These are phyloP conservation scores for Mastomys coucha DNA, from an alignment of 2,113 vertebrate genomes.

Conservation along the genomic window DNA sequence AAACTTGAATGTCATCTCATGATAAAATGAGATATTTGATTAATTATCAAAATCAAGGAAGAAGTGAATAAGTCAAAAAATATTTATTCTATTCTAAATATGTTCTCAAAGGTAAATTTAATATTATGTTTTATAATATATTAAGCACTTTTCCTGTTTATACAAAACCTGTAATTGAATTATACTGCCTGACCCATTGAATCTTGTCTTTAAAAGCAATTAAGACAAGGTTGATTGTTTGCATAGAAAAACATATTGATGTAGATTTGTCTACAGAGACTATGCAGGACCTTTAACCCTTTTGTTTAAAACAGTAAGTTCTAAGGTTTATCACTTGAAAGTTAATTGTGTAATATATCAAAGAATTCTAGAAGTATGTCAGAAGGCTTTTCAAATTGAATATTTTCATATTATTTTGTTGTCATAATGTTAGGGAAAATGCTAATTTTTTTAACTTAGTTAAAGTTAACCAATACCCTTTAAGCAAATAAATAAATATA, in stretches of 20 bases:
- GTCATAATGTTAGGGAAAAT: not conserved
- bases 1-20: not conserved
- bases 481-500: not conserved
- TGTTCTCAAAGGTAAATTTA: not conserved
- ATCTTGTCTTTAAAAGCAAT: not conserved
- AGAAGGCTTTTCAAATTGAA: not conserved
- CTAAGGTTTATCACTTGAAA: constrained; percentile 24
- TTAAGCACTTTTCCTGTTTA: not conserved
- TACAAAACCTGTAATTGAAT: not conserved
- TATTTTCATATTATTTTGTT: constrained; percentile 25
- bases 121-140: not conserved
- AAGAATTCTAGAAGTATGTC: not conserved
- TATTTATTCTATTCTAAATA: not conserved
- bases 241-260: not conserved
- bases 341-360: not conserved
- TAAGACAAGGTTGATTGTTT: not conserved
- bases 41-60: constrained; percentile 9
- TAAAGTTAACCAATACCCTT: not conserved
- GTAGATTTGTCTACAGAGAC: not conserved
- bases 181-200: not conserved
- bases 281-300: not conserved
- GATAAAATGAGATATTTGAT: not conserved
- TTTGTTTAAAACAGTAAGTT: not conserved
- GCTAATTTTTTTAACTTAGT: not conserved
- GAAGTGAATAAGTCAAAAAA: not conserved